Evolutionary conservation across 2,888 invertebrate species (phyloP).

Genomic region (Parelbella ahira): DNA sequence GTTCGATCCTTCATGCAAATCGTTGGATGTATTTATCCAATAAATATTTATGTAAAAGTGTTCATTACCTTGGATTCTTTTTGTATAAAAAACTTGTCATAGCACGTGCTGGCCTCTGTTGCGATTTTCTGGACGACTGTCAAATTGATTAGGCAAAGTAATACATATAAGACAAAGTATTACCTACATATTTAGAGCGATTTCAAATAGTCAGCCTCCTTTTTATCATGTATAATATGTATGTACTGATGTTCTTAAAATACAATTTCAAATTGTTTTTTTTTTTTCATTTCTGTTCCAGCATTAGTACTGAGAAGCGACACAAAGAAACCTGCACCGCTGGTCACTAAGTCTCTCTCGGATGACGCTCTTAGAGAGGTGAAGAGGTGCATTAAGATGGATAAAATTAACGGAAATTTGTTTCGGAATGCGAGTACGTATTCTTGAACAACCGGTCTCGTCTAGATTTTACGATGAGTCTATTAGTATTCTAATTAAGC

Average conservation of each 20-base stretch:
- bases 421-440: slow-evolving; percentile 42
- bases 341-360: slow-evolving; percentile 59
- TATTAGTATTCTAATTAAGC: slow-evolving; percentile 3
- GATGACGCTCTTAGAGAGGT: slow-evolving; percentile 59
- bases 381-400: slow-evolving; percentile 49
- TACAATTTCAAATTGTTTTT: background rate
- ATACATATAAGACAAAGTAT: no score
- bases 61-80: no score
- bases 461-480: background rate
- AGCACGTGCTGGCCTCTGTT: no score
- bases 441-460: background rate
- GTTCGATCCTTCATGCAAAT: slow-evolving; percentile 25
- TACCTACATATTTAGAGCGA: no score
- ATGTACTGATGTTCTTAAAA: no score
- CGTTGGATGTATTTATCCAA: slow-evolving; percentile 1
- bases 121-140: no score
- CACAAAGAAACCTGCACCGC: slow-evolving; percentile 40
- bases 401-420: slow-evolving; percentile 55
- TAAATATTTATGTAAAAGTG: no score
- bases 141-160: no score
- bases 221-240: no score
- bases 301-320: slow-evolving; percentile 50
- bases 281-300: slow-evolving; percentile 35
- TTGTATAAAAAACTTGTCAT: no score
- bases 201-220: no score